These are phyloP conservation scores for Bellardia pandia DNA, from an alignment of 2,888 invertebrate species.

Conservation along the genomic window DNA sequence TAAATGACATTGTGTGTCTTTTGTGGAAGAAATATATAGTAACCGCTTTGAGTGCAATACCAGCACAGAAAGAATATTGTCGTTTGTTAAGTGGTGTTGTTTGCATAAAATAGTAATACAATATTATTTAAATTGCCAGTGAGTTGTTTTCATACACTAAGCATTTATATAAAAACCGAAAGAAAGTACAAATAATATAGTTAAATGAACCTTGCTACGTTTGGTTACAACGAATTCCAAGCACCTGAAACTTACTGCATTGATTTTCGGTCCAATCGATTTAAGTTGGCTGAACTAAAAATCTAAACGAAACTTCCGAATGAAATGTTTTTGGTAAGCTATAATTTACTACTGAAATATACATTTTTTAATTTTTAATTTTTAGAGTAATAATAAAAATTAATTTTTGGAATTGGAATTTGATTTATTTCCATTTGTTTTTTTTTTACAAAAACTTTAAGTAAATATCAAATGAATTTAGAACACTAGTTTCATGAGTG, in stretches of 20 bases:
- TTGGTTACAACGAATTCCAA: conserved; percentile 10
- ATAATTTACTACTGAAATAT: no score
- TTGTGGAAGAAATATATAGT: conserved; percentile 24
- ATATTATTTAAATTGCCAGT: conserved; percentile 77
- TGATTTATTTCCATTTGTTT: no score
- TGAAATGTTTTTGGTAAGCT: no score
- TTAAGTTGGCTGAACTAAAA: no score
- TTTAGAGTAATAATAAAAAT: no score
- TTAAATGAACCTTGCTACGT: background rate
- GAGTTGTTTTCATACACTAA: conserved; percentile 69
- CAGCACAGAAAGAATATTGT: conserved; percentile 66
- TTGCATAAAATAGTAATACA: conserved; percentile 76
- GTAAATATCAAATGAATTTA: no score
- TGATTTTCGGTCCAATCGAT: no score
- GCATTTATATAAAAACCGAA: conserved; percentile 48
- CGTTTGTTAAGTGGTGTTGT: conserved; percentile 74
- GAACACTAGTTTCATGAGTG: no score
- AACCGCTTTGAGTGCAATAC: conserved; percentile 29
- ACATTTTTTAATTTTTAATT: no score
- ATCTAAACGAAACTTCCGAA: no score
- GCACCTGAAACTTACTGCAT: background rate
- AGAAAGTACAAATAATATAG: conserved; percentile 22
- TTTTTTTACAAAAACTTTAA: no score
- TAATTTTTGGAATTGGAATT: no score
- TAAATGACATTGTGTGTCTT: background rate